These are phyloP conservation scores for Himalopsyche kuldschensis DNA, from an alignment of 2,888 invertebrate species.

Conservation along the genomic window DNA sequence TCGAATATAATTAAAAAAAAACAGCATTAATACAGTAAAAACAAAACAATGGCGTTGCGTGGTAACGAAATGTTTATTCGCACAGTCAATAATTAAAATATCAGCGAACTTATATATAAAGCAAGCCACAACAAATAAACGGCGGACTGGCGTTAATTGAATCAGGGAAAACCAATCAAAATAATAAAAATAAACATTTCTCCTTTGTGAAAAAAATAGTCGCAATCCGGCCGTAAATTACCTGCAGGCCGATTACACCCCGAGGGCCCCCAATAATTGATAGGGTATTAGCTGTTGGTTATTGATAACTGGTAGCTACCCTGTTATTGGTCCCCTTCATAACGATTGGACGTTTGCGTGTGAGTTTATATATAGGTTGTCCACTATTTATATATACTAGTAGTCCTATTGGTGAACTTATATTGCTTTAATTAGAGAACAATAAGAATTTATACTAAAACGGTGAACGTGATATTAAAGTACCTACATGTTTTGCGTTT, in stretches of 20 bases:
- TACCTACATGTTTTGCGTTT: no score
- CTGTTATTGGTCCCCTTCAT: neutral
- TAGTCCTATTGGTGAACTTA: neutral
- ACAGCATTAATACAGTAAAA: neutral
- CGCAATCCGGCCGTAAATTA: conserved; percentile 33
- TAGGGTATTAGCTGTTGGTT: conserved; percentile 37
- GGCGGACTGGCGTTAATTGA: neutral
- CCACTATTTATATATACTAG: neutral
- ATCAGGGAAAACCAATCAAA: neutral
- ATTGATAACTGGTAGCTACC: conserved; percentile 33
- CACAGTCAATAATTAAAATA: neutral
- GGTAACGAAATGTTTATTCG: neutral
- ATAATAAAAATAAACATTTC: neutral
- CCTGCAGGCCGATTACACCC: conserved; percentile 35
- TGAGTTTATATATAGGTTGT: neutral
- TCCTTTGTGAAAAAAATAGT: conserved; percentile 11
- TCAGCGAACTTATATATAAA: neutral
- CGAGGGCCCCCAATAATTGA: conserved; percentile 38
- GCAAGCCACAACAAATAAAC: neutral
- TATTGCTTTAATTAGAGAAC: no score
- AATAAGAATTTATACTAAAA: no score
- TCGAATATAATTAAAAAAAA: neutral
- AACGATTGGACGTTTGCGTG: neutral
- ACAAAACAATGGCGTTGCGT: neutral
- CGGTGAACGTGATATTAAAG: no score